Evolutionary conservation across 2,888 invertebrate species (phyloP), one percentile per base, ranked within the genome.

Genomic region (Cremastinae sp.): DNA sequence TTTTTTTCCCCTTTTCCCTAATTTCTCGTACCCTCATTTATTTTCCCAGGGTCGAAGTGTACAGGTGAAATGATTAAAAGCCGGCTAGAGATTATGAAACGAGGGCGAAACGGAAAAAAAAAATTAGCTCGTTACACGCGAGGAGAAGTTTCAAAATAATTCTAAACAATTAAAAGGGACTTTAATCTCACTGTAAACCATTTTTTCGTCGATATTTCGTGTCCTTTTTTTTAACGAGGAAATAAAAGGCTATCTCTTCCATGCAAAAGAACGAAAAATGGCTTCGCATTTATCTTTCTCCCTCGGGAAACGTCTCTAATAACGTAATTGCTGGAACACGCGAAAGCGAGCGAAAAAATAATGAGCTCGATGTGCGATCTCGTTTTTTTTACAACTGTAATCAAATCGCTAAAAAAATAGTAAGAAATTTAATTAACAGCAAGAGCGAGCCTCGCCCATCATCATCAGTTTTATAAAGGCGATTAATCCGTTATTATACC

Each of bases 1-100:
- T 43, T 18, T 49, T 18, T 3, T 10, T 14, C 1, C n/a, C 9
- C 4, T 14, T 16, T 34, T n/a, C 0, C 12, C 16, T 34, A 47
- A 38, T 54, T 36, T 41, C 10, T 4, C 22, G 43, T 28, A 36
- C 9, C 41, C 47, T 64, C 49, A 49, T 58, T 65, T 51, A 49
- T 58, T 51, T 49, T 41, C 12, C 9, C 18, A 41, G 14, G 49
- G 12, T 12, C n/a, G 47, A 47, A 58, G 38, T 7, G 62, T 12
- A 22, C 38, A 51, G 18, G 20, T 43, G 58, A 51, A 58, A 65
- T 65, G 64, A 72, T 59, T 47, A 56, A 65, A 59, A 59, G 36
- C 28, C 34, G 51, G 47, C 41, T 14, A 12, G 18, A 20, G 18
- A 36, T 9, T 20, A 56, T 20, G 43, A 12, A 12, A 65, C 53